phyloP scores from a whole-genome alignment of 2,113 vertebrate species.

The Bambusicola thoracicus region DNA sequence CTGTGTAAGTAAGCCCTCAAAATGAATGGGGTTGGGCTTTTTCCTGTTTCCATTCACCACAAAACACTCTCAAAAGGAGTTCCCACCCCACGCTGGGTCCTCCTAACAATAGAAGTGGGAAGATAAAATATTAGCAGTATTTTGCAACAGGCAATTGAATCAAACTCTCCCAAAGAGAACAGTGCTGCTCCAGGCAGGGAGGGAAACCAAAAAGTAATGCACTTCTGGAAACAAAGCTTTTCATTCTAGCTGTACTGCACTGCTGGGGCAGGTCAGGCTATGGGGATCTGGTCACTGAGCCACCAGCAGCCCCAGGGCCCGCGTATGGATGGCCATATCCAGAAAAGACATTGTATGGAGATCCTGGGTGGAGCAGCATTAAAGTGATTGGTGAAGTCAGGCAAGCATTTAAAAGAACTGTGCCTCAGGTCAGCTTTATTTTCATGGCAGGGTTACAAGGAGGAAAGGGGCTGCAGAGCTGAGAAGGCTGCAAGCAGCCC shows the following conservation, averaged over 20 bases:
- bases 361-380: not conserved
- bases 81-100: constrained; percentile 33
- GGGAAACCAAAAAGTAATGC: constrained; percentile 10
- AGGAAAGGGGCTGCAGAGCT: constrained; percentile 12
- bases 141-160: constrained; percentile 62
- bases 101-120: constrained; percentile 56
- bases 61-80: constrained; percentile 49
- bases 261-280: constrained; percentile 4
- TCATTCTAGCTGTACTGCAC: not conserved
- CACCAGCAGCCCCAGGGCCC: not conserved
- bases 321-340: not conserved
- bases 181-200: constrained; percentile 63
- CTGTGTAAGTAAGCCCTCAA: constrained; percentile 49
- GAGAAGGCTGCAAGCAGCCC: constrained; percentile 37
- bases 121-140: constrained; percentile 52
- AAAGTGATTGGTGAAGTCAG: not conserved
- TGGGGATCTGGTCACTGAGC: not conserved
- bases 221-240: constrained; percentile 41
- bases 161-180: constrained; percentile 47
- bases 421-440: not conserved
- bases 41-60: constrained; percentile 62
- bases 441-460: not conserved
- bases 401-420: not conserved
- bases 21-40: constrained; percentile 53
- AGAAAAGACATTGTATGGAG: not conserved